These are phyloP conservation scores for Drusus annulatus DNA, from an alignment of 1,140 invertebrate genomes.

Conservation along the genomic window DNA sequence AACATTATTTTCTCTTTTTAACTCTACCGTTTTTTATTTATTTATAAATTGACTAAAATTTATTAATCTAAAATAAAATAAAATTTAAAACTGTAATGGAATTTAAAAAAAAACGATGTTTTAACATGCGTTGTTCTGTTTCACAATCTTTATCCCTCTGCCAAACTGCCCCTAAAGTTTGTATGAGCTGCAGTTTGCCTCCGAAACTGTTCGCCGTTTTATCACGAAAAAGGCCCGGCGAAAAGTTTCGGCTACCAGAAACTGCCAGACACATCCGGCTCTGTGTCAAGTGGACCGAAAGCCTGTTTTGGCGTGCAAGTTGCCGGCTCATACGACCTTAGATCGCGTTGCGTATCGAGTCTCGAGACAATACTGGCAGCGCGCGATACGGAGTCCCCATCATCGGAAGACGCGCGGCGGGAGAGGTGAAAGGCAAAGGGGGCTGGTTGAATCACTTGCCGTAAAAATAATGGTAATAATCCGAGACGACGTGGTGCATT, in stretches of 20 bases:
- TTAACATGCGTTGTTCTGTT: too few relatives aligned
- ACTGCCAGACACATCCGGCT: not conserved
- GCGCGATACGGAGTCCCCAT: not conserved
- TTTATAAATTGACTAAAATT: too few relatives aligned
- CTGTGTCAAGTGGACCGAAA: not conserved
- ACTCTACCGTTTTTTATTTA: too few relatives aligned
- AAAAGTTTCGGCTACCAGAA: not conserved
- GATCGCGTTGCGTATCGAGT: not conserved
- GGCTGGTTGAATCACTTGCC: not conserved
- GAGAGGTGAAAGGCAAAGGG: not conserved
- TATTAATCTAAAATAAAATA: too few relatives aligned
- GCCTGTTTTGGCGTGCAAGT: slow-evolving; percentile 13
- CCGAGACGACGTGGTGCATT: too few relatives aligned
- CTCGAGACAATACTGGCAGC: slow-evolving; percentile 35
- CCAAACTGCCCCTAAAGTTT: slow-evolving; percentile 4
- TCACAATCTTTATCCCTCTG: not conserved
- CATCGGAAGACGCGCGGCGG: not conserved
- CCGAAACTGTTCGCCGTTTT: not conserved
- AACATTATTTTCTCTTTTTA: too few relatives aligned
- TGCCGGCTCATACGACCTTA: slow-evolving; percentile 12
- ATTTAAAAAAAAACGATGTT: too few relatives aligned
- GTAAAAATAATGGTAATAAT: not conserved
- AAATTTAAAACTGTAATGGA: too few relatives aligned
- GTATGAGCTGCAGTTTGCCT: slow-evolving; percentile 17
- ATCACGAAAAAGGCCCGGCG: not conserved